Percentiles rank a stretch among this genome's conserved stretches.
phyloP scores from a whole-genome alignment of 1,140 invertebrate genomes.

The Varroa destructor region DNA sequence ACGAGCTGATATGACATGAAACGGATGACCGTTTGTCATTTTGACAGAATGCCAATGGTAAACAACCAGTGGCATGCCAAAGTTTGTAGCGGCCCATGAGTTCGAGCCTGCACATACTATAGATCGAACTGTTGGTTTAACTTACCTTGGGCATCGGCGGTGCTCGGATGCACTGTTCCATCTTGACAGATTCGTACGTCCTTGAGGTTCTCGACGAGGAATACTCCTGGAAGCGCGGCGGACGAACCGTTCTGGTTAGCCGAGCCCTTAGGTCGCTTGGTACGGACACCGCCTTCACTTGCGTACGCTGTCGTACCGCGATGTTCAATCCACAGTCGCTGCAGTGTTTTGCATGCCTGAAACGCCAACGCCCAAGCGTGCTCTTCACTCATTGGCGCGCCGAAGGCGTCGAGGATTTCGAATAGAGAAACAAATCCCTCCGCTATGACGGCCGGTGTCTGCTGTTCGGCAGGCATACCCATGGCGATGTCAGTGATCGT shows the following conservation, averaged over 20 bases:
- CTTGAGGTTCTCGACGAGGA: slow-evolving; percentile 24
- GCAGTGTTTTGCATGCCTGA: slow-evolving; percentile 22
- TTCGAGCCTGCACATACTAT: no score
- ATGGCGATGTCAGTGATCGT: neutral
- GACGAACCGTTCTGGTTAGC: no score
- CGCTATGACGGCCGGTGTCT: neutral
- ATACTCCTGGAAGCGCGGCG: neutral
- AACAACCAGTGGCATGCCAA: no score
- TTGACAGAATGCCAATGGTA: no score
- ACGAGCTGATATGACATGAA: no score
- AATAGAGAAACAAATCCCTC: slow-evolving; percentile 20
- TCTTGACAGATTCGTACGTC: slow-evolving; percentile 16
- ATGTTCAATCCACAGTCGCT: slow-evolving; percentile 10
- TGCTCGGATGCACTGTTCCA: slow-evolving; percentile 9
- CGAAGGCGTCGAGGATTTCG: slow-evolving; percentile 27
- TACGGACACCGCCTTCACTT: slow-evolving; percentile 8
- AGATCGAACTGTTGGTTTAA: no score
- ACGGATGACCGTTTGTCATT: no score
- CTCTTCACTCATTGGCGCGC: slow-evolving; percentile 24
- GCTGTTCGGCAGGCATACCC: slow-evolving; percentile 24
- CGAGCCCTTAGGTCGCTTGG: neutral
- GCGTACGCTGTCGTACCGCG: slow-evolving; percentile 3
- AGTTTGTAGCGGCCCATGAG: no score
- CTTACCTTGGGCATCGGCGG: slow-evolving; percentile 22
- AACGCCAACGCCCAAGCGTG: slow-evolving; percentile 25